Base-by-base conservation (phyloP, 2,888 invertebrate species). In the Drosophila parthenogenetica region DNA sequence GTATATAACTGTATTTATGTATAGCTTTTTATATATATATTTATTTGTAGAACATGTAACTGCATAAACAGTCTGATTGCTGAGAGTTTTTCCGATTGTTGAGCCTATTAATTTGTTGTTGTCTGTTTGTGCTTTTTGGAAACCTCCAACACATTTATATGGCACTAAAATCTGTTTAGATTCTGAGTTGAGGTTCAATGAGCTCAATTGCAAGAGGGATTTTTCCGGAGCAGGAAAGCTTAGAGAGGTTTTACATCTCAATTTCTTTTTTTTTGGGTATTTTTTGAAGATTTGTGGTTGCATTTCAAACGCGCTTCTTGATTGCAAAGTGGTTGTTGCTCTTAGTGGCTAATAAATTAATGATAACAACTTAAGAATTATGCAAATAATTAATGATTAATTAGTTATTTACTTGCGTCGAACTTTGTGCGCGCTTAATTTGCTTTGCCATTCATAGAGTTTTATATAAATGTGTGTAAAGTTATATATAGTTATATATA, bases 161-260 rank as follows among this genome's bases (percentile, higher is more conserved):
- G 85, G 85, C 85, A 85, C 85, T 83, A 66, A 77, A 81, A 88
- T 85, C 81, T 85, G 77, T 77, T 83, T 81, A 74, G 79, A 84
- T 75, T 69, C 69, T 71, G 79, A 73, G 65, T 79, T 82, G 72
- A 67, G 83, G 69, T 72, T 77, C 71, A 49, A 55, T 39, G 51
- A 63, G 64, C 69, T 74, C 62, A 59, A 45, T 57, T 57, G 55
- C 57, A 17, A 46, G 46, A n/a, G 32, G 25, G 16, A 2, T 43
- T 55, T 32, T 29, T 25, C 25, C 29, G 7, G 5, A 43, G 25
- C 58, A 59, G 72, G 60, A 68, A 62, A 48, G 59, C 72, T 76
- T 68, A 66, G 76, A 53, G 54, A 55, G 66, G 59, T 75, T 71
- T 37, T 69, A 62, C 55, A 67, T 66, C 64, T 66, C 61, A 25